Evolutionary conservation across 53 echinoderm and acorn worm species (phyloP).

Genomic region (Antedon mediterranea): DNA sequence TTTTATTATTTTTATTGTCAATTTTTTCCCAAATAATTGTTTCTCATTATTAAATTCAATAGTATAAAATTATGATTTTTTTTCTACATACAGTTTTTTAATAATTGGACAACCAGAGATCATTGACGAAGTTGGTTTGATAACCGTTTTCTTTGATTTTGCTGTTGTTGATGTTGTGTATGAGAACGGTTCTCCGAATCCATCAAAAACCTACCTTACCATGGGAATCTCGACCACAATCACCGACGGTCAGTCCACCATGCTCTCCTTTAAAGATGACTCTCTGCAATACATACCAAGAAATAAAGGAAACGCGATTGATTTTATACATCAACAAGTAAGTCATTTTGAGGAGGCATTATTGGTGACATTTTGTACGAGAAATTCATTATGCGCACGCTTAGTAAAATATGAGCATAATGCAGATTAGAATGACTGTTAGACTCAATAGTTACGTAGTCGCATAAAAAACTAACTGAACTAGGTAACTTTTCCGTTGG

Average conservation of each 20-base stretch:
- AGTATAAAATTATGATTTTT: not conserved
- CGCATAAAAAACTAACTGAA: too few relatives aligned
- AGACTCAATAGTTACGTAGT: too few relatives aligned
- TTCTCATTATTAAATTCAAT: too few relatives aligned
- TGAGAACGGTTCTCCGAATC: slow-evolving; percentile 29
- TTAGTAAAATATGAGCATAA: too few relatives aligned
- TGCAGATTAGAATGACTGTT: too few relatives aligned
- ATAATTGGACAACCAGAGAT: slow-evolving; percentile 5
- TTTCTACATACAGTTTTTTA: not conserved
- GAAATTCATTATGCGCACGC: too few relatives aligned
- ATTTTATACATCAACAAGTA: not conserved
- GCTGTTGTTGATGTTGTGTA: slow-evolving; percentile 37
- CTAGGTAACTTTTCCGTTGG: too few relatives aligned
- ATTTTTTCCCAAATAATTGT: too few relatives aligned
- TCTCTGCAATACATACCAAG: slow-evolving; percentile 27
- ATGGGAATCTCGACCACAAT: slow-evolving; percentile 47
- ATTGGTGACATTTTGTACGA: too few relatives aligned
- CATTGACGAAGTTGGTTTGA: slow-evolving; percentile 7
- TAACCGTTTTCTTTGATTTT: slow-evolving; percentile 53
- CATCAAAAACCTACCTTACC: slow-evolving; percentile 18
- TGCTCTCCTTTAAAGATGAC: slow-evolving; percentile 33
- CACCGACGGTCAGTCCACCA: slow-evolving; percentile 13
- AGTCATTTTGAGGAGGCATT: too few relatives aligned
- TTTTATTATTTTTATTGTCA: too few relatives aligned
- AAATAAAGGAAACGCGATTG: slow-evolving; percentile 21